Evolutionary conservation across 2,113 vertebrate genomes (phyloP), one percentile per base, ranked within the genome.

Genomic region (Tiliqua scincoides): DNA sequence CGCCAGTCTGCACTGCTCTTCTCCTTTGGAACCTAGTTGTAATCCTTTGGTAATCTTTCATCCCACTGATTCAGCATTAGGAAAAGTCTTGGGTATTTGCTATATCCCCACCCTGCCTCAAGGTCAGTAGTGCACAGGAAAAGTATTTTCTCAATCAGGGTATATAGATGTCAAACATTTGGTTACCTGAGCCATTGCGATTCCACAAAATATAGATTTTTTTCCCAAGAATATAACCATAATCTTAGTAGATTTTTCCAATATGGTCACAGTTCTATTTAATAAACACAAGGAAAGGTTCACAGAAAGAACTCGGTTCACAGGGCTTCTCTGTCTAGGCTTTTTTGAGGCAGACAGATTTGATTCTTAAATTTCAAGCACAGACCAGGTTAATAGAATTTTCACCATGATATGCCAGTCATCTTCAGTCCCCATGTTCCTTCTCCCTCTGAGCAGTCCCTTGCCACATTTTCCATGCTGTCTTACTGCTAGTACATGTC

Each of bases 11-110:
- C 30, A 80, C 21, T 32, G 8, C 61, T 86, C 30, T 79, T 54
- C 65, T 71, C 57, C 27, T 74, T 54, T 52, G 59, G 76, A 85
- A 72, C 71, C 65, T 18, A 79, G 30, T 30, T 59, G 32, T 93
- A 94, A 91, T 93, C 80, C 92, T 86, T 65, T 52, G 75, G 83
- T 93, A 93, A 94, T 93, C 91, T 89, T 93, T 78, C 79, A 54
- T 82, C 79, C 32, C 63, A 92, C 92, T 90, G 89, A 93, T 85
- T 82, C 81, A 89, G 73, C 87, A 85, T 57, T 77, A n/a, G 1
- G 52, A 54, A 0, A 0, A 9, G 88, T 54, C 89, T 87, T 48
- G 83, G 27, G 84, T 91, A 90, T 85, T 86, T 2, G 0, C 72
- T 86, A 83, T 78, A 70, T 78, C 27, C 83, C 25, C 43, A 48